A percentile compares a stretch with the other conserved stretches of the same genome.
phyloP scores from a whole-genome alignment of 2,113 vertebrate species.

The Ifrita kowaldi region DNA sequence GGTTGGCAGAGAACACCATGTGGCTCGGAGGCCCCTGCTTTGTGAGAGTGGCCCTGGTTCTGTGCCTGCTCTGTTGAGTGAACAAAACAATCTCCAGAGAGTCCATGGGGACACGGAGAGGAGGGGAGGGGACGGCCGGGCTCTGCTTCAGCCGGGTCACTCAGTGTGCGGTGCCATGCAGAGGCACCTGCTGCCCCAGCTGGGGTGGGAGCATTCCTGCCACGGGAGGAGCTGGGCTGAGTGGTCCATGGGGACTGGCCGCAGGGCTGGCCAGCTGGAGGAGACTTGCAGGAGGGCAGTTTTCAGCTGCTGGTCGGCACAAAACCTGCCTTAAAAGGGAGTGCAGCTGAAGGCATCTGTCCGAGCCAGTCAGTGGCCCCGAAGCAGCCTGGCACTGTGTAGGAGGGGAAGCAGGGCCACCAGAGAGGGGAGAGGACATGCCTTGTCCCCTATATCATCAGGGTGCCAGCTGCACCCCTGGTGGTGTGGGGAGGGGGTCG shows the following conservation, averaged over 20 bases:
- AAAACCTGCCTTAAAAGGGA: conserved; percentile 47
- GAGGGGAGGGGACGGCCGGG: not conserved
- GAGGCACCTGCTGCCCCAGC: not conserved
- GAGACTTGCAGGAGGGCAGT: not conserved
- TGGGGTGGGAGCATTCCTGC: not conserved
- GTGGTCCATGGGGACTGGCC: not conserved
- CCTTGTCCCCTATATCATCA: not conserved
- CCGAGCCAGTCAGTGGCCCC: not conserved
- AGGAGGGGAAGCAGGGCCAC: not conserved
- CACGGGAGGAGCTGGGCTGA: not conserved
- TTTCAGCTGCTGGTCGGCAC: not conserved
- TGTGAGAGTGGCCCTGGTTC: not conserved
- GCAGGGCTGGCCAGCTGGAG: not conserved
- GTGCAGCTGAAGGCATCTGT: not conserved
- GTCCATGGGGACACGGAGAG: accelerated
- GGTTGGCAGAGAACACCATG: not conserved
- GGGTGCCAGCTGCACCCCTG: not conserved
- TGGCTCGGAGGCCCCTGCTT: accelerated
- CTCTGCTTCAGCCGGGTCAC: not conserved
- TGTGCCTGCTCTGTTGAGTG: not conserved
- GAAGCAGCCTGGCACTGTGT: not conserved
- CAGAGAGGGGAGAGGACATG: not conserved
- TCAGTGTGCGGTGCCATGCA: accelerated
- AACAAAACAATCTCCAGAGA: not conserved
- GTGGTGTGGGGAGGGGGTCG: not conserved